Evolutionary conservation across 2,113 vertebrate genomes (phyloP).

Genomic region (Istiophorus platypterus): DNA sequence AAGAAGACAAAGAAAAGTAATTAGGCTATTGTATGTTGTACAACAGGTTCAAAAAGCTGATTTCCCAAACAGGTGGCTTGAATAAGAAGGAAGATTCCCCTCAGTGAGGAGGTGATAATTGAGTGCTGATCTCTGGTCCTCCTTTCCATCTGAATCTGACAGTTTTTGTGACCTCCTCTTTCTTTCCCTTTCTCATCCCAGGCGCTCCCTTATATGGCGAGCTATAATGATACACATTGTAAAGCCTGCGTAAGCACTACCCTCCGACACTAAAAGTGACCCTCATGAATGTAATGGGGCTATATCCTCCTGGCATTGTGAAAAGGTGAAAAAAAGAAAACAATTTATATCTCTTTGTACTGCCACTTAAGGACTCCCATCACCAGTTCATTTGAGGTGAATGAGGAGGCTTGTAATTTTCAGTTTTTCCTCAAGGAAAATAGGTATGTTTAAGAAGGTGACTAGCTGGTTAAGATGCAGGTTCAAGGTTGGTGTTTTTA

Average conservation of each 20-base stretch:
- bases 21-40: constrained; percentile 5
- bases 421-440: constrained; percentile 59
- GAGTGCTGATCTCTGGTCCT: constrained; percentile 83
- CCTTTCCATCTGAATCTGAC: constrained; percentile 84
- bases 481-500: constrained; percentile 28
- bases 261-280: constrained; percentile 81
- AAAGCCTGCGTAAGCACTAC: constrained; percentile 91
- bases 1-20: constrained; percentile 23
- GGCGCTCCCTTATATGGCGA: constrained; percentile 88
- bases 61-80: constrained; percentile 54
- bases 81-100: constrained; percentile 43
- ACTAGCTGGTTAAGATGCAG: constrained; percentile 49
- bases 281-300: constrained; percentile 85
- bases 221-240: constrained; percentile 91
- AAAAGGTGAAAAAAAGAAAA: constrained; percentile 82
- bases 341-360: constrained; percentile 78
- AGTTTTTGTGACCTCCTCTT: constrained; percentile 85
- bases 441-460: constrained; percentile 53
- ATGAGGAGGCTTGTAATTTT: constrained; percentile 71
- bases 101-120: constrained; percentile 73
- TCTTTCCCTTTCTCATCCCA: constrained; percentile 88
- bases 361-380: constrained; percentile 66
- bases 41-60: constrained; percentile 17
- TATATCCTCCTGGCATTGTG: constrained; percentile 86
- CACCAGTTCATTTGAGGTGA: constrained; percentile 66